Evolutionary conservation across 2,888 invertebrate genomes (phyloP), one percentile per base, ranked within the genome.

Genomic region (Ectemnius lituratus): DNA sequence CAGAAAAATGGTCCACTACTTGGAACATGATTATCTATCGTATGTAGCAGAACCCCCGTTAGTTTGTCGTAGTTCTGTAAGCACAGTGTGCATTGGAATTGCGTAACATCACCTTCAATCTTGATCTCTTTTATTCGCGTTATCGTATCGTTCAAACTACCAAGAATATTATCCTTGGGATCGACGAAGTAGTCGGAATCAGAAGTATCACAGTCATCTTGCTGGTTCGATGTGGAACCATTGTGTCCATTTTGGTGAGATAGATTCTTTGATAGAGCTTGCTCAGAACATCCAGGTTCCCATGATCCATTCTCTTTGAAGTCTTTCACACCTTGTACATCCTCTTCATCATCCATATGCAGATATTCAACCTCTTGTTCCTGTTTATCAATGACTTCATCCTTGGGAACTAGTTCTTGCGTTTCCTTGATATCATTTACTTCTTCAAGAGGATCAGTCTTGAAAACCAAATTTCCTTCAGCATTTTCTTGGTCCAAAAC

Each of bases 1-100:
- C 93, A 93, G 23, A 92, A 92, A 81, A 92, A 93, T 0, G 93
- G 91, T 0, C 91, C 91, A 1, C 78, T 84, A 0, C 75, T 84
- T 2, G 89, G 89, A 0, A 90, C 85, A 46, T 90, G 91, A 66
- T 88, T 88, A 58, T 90, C 88, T 0, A 90, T 88, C 0, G 84
- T 88, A 46, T 91, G 91, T 45, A 82, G 70, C 2, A 90, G 68
- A 2, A 84, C 84, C 4, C 75, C 86, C 0, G 87, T 82, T 1
- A 91, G 62, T 59, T 88, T 80, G 2, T 85, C 76, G 62, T 89
- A 90, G 73, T 89, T 88, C 67, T 89, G 86, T 61, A 86, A 75
- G 67, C 90, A 90, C 20, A 90, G 69, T 0, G 89, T 90, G 46
- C 91, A 91, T 56, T 90, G 90, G 66, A 87, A 90, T 46, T 86